These are phyloP conservation scores for Ctenicera cuprea DNA, from an alignment of 2,888 invertebrate genomes.

Conservation along the genomic window DNA sequence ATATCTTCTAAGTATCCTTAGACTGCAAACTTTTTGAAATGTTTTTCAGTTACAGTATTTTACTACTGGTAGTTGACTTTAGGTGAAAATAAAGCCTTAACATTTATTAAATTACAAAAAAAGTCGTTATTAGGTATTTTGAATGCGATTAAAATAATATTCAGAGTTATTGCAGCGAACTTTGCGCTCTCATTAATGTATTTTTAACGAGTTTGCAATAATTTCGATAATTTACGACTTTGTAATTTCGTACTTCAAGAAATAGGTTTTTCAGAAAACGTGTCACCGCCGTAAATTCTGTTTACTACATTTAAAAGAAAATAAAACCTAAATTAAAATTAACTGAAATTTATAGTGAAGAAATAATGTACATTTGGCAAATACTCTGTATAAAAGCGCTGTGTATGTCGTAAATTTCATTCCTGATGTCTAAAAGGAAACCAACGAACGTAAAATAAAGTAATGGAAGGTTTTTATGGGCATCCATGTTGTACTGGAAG, in stretches of 20 bases:
- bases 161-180: neutral
- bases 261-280: slow-evolving; percentile 10
- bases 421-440: slow-evolving; percentile 37
- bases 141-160: neutral
- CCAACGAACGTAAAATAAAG: slow-evolving; percentile 32
- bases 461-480: slow-evolving; percentile 31
- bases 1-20: too few relatives aligned
- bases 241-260: neutral
- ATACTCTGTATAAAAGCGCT: slow-evolving; percentile 31
- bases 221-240: slow-evolving; percentile 8
- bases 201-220: slow-evolving; percentile 25
- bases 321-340: slow-evolving; percentile 37
- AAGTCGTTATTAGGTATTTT: too few relatives aligned
- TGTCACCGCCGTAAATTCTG: slow-evolving; percentile 19
- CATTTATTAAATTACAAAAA: too few relatives aligned
- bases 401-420: slow-evolving; percentile 40
- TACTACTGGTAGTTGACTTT: too few relatives aligned
- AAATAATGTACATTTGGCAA: slow-evolving; percentile 40
- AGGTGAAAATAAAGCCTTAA: too few relatives aligned
- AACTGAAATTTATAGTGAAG: slow-evolving; percentile 41
- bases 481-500: slow-evolving; percentile 21
- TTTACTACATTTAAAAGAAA: slow-evolving; percentile 27
- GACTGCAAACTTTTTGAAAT: too few relatives aligned
- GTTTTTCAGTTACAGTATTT: too few relatives aligned
- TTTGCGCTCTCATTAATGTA: slow-evolving; percentile 11